phyloP scores from a whole-genome alignment of 2,797 vertebrate genomes.

The Galaxias olidus region DNA sequence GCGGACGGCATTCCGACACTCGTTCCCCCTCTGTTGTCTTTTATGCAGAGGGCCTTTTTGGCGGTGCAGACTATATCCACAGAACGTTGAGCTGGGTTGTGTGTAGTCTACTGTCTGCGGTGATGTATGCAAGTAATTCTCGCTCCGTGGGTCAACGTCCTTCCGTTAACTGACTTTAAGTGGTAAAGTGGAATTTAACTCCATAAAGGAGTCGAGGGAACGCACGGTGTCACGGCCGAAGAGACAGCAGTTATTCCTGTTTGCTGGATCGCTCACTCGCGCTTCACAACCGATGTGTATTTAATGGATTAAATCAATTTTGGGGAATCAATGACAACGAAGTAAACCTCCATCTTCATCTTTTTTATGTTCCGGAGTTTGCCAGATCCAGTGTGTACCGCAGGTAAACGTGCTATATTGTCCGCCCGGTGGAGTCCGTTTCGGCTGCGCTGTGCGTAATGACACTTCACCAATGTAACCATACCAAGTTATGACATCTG shows the following conservation, averaged over 20 bases:
- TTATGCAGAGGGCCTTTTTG: slow-evolving; percentile 46
- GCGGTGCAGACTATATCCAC: slow-evolving; percentile 36
- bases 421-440: background rate
- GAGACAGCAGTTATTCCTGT: too few species aligned
- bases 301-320: too few species aligned
- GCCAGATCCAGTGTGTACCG: slow-evolving; percentile 42
- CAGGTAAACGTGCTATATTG: slow-evolving; percentile 56
- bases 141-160: slow-evolving; percentile 14
- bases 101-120: background rate
- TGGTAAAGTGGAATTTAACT: background rate
- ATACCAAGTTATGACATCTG: too few species aligned
- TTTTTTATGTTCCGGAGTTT: slow-evolving; percentile 24
- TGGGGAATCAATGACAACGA: slow-evolving; percentile 4
- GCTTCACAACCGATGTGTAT: too few species aligned
- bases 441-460: too few species aligned
- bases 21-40: slow-evolving; percentile 79
- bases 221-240: too few species aligned
- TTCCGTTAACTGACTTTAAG: background rate
- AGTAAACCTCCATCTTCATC: background rate
- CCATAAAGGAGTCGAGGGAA: too few species aligned
- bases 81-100: slow-evolving; percentile 28
- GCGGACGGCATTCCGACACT: slow-evolving; percentile 84
- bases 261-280: too few species aligned
- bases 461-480: too few species aligned
- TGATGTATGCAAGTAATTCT: background rate